A percentile compares a stretch with the other conserved stretches of the same genome.
Conservation (phyloP, 1,140 invertebrate genomes). For the Procambarus clarkii region DNA sequence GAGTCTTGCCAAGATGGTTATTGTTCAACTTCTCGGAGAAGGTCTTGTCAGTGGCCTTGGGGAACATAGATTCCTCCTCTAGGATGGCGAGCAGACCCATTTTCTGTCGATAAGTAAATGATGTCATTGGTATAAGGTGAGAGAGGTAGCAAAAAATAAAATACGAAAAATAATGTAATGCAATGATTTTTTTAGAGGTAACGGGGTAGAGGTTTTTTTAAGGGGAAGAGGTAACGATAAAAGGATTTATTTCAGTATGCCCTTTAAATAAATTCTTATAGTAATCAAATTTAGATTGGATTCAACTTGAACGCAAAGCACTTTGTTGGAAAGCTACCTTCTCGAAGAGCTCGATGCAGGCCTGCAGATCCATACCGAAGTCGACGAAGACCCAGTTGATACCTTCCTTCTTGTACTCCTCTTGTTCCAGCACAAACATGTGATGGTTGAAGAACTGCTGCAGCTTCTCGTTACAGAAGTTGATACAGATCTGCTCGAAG, state of each 20-base stretch:
- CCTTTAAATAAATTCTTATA: background rate
- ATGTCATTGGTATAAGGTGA: background rate
- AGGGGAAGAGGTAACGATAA: too few relatives aligned
- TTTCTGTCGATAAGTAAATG: slow-evolving; percentile 4
- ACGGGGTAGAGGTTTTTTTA: too few relatives aligned
- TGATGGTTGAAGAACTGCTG: slow-evolving; percentile 31
- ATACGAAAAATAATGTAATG: too few relatives aligned
- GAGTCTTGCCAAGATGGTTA: slow-evolving; percentile 30
- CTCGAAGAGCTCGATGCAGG: too few relatives aligned
- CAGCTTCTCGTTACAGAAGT: slow-evolving; percentile 34
- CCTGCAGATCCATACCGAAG: too few relatives aligned
- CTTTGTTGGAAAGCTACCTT: background rate
- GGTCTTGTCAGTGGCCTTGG: slow-evolving; percentile 36
- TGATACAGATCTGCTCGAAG: slow-evolving; percentile 33
- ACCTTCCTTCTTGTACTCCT: slow-evolving; percentile 40
- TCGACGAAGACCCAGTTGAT: slow-evolving; percentile 37
- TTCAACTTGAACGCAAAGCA: too few relatives aligned
- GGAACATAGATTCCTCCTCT: slow-evolving; percentile 44
- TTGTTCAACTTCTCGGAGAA: slow-evolving; percentile 27
- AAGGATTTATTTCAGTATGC: too few relatives aligned
- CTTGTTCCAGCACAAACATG: slow-evolving; percentile 48
- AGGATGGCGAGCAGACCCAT: slow-evolving; percentile 40
- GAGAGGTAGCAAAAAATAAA: background rate
- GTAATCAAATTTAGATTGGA: too few relatives aligned
- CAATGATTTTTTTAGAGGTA: too few relatives aligned